Evolutionary conservation across 2,113 vertebrate genomes (phyloP).

Genomic region (Abramis brama): DNA sequence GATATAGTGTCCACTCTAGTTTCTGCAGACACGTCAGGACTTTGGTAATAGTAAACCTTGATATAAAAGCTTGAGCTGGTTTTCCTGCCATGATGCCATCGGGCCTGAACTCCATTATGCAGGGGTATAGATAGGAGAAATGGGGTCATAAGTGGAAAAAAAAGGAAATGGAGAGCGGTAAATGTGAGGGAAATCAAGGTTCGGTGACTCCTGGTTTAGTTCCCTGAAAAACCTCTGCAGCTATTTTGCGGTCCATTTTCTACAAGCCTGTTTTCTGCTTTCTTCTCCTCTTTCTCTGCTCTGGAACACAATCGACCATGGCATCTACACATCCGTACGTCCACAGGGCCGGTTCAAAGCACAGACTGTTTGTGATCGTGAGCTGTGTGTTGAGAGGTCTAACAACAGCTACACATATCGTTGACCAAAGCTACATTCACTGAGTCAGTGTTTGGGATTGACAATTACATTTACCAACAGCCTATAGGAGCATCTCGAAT

Average conservation of each 20-base stretch:
- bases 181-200: not conserved
- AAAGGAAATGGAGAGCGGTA: not conserved
- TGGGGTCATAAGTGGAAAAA: not conserved
- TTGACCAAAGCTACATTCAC: not conserved
- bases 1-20: conserved; percentile 8
- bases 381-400: not conserved
- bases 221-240: not conserved
- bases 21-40: conserved; percentile 8
- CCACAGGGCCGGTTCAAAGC: not conserved
- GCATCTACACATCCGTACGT: not conserved
- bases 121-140: conserved; percentile 13
- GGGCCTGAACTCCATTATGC: conserved; percentile 13
- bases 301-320: not conserved
- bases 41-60: conserved; percentile 15
- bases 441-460: not conserved
- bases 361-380: not conserved
- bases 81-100: not conserved
- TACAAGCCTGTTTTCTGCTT: not conserved
- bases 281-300: not conserved
- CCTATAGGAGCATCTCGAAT: not conserved
- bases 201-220: not conserved
- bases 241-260: not conserved
- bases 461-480: not conserved
- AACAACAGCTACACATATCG: not conserved
- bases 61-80: not conserved